A percentile compares a stretch with the other conserved stretches of the same genome.
phyloP scores from a whole-genome alignment of 2,888 invertebrate species.

The Caenorhabditis virilis region DNA sequence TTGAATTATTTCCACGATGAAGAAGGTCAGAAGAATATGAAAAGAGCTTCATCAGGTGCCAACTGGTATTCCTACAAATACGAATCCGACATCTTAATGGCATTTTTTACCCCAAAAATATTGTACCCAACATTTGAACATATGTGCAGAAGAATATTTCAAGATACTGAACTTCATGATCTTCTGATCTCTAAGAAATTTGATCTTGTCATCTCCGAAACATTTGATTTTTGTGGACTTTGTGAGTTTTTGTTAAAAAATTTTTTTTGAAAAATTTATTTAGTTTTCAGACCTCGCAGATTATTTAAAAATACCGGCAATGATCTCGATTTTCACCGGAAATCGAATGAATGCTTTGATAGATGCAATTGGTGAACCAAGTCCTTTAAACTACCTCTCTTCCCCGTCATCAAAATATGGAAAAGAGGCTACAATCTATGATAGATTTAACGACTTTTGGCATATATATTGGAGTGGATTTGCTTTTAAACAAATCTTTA shows the following conservation, averaged over 20 bases:
- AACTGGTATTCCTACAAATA: not conserved
- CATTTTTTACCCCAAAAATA: not conserved
- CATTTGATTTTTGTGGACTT: conserved; percentile 33
- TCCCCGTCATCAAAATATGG: conserved; percentile 2
- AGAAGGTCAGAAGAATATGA: not conserved
- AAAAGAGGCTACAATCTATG: conserved; percentile 4
- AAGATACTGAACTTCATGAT: conserved; percentile 16
- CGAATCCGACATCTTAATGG: not conserved
- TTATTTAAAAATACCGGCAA: conserved; percentile 9
- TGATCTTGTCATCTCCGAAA: conserved; percentile 31
- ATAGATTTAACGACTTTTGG: conserved; percentile 18
- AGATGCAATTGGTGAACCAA: conserved; percentile 14
- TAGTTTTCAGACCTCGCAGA: conserved; percentile 16
- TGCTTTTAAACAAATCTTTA: conserved; percentile 14
- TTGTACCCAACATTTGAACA: not conserved
- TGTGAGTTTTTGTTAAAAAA: conserved; percentile 6
- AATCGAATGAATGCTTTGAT: conserved; percentile 8
- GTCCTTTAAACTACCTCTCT: conserved; percentile 16
- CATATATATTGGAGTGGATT: conserved; percentile 11
- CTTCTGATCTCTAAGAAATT: conserved; percentile 15
- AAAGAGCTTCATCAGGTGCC: not conserved
- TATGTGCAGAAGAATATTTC: conserved; percentile 14
- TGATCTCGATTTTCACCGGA: conserved; percentile 27
- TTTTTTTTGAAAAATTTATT: not conserved
- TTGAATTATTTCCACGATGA: conserved; percentile 1